Percentiles rank a stretch among this genome's conserved stretches.
These are phyloP conservation scores for Mactra quadrangularis DNA, from an alignment of 1,140 invertebrate species.

Conservation along the genomic window DNA sequence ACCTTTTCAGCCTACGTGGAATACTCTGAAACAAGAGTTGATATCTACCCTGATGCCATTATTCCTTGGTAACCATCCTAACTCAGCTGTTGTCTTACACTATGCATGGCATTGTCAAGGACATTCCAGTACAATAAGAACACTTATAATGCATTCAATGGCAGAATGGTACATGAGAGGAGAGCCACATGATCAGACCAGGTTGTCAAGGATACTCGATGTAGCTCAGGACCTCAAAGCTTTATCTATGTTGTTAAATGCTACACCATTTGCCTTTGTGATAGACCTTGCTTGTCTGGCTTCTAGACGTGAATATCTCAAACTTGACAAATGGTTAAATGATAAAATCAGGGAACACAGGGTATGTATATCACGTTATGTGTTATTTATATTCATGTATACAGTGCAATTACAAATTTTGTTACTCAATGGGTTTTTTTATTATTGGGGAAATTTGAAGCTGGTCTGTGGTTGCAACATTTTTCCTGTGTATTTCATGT, in stretches of 20 bases:
- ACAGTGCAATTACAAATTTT: no score
- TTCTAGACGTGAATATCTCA: constrained; percentile 97
- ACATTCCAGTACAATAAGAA: constrained; percentile 85
- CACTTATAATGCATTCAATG: constrained; percentile 98
- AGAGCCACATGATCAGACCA: constrained; percentile 91
- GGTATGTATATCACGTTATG: constrained; percentile 82
- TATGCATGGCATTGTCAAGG: constrained; percentile 93
- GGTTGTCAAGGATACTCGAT: constrained; percentile 96
- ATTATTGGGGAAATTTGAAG: no score
- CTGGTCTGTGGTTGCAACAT: no score
- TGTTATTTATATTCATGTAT: no score
- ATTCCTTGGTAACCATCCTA: constrained; percentile 97
- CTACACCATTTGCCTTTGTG: constrained; percentile 96
- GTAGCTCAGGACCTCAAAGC: constrained; percentile 97
- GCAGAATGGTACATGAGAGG: constrained; percentile 96
- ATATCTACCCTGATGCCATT: constrained; percentile 93
- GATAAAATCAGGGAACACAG: constrained; percentile 99
- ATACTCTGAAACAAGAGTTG: constrained; percentile 89
- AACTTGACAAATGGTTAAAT: constrained; percentile 98
- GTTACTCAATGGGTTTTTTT: no score
- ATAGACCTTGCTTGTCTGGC: constrained; percentile 99
- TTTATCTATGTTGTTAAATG: constrained; percentile 95
- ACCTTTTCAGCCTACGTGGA: constrained; percentile 81
- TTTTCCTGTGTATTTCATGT: no score
- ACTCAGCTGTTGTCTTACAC: constrained; percentile 94